phyloP scores from a whole-genome alignment of 2,113 vertebrate species.

The Sylvia atricapilla region DNA sequence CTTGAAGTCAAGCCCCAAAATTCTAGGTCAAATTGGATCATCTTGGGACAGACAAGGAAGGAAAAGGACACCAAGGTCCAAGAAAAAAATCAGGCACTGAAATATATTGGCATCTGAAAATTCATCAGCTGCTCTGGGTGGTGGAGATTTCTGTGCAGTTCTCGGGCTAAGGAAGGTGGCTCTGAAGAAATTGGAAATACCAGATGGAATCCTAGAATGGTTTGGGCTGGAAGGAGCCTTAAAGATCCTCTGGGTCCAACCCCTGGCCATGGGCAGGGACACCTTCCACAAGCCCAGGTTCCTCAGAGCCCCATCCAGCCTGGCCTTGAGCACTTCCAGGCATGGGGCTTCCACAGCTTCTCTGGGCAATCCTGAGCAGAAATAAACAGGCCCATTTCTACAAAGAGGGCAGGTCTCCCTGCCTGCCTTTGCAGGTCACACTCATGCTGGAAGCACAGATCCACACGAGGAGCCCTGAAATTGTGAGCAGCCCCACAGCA shows the following conservation, averaged over 20 bases:
- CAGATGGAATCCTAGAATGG: background rate
- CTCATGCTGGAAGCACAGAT: fast-evolving
- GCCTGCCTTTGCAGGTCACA: background rate
- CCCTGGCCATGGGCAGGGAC: background rate
- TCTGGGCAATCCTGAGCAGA: background rate
- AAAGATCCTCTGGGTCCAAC: background rate
- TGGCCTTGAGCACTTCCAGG: background rate
- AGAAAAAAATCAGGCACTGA: background rate
- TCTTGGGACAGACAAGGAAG: background rate
- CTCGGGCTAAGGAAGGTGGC: background rate
- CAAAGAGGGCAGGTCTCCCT: background rate
- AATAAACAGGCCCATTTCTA: background rate
- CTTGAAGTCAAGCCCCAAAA: background rate
- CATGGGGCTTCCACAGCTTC: background rate
- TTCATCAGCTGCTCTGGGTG: background rate
- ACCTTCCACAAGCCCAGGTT: background rate
- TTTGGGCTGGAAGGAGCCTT: background rate
- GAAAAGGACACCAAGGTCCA: background rate
- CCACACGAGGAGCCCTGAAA: background rate
- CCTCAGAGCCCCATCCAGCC: background rate
- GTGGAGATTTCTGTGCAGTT: background rate
- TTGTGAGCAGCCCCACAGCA: fast-evolving
- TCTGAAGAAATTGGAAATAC: background rate
- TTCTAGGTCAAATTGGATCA: background rate
- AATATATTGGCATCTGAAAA: background rate